Evolutionary conservation across 2,888 invertebrate genomes (phyloP).

Genomic region (Idaea biselata): DNA sequence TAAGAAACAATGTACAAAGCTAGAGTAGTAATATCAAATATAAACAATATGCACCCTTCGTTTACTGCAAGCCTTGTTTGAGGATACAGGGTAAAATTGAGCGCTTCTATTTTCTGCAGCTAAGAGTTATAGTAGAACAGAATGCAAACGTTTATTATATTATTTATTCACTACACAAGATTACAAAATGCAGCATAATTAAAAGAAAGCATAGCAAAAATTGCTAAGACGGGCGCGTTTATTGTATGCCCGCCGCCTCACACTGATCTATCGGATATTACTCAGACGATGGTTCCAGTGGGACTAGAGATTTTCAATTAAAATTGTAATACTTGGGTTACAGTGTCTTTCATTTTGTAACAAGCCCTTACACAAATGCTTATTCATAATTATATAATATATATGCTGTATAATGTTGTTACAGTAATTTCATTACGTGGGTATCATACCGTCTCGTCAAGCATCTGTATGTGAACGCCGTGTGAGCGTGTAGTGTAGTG

Average conservation of each 20-base stretch:
- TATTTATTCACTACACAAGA: constrained; percentile 66
- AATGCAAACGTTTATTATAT: constrained; percentile 72
- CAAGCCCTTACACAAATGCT: constrained; percentile 84
- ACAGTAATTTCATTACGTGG: constrained; percentile 81
- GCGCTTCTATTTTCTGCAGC: constrained; percentile 78
- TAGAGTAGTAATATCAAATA: constrained; percentile 83
- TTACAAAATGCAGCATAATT: constrained; percentile 71
- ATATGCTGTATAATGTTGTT: constrained; percentile 78
- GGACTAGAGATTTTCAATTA: constrained; percentile 86
- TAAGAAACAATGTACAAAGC: constrained; percentile 87
- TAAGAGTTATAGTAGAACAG: constrained; percentile 71
- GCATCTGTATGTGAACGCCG: constrained; percentile 58
- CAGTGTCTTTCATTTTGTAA: constrained; percentile 81
- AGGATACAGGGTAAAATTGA: constrained; percentile 77
- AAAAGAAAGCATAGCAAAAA: constrained; percentile 74
- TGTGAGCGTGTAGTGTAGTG: constrained; percentile 19
- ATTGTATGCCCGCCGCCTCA: constrained; percentile 37
- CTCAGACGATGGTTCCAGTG: constrained; percentile 81
- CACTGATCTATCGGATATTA: constrained; percentile 52
- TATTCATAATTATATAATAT: constrained; percentile 74
- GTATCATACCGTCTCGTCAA: constrained; percentile 74
- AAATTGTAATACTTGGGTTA: constrained; percentile 83
- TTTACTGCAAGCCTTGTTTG: constrained; percentile 79
- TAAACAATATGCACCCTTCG: constrained; percentile 81
- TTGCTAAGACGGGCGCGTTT: constrained; percentile 39